Evolutionary conservation across 2,113 vertebrate genomes (phyloP).

Genomic region (Stomatorhinus ivindoensis): DNA sequence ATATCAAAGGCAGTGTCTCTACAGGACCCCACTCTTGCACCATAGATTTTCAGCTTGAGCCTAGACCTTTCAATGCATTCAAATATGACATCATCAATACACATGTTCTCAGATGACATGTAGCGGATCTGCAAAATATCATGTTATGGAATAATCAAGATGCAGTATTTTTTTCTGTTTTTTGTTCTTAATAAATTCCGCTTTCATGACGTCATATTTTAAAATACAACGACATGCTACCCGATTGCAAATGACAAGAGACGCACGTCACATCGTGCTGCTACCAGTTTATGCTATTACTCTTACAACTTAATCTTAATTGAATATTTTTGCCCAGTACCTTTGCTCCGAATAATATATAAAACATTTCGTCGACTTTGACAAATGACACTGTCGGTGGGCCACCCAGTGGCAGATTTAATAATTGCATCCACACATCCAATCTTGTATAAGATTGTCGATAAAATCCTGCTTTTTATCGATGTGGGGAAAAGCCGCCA

Average conservation of each 20-base stretch:
- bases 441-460: background rate
- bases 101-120: background rate
- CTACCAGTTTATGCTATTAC: background rate
- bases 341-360: background rate
- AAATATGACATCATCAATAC: background rate
- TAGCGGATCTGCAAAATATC: background rate
- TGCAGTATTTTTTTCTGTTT: background rate
- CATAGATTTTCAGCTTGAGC: background rate
- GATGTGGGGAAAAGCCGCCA: background rate
- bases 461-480: background rate
- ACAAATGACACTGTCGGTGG: background rate
- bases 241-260: background rate
- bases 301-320: background rate
- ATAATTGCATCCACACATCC: background rate
- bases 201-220: background rate
- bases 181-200: background rate
- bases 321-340: background rate
- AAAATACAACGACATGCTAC: background rate
- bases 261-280: background rate
- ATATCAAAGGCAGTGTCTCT: background rate
- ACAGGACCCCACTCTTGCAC: background rate
- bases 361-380: background rate
- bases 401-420: background rate
- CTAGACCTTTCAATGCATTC: background rate
- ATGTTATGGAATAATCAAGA: background rate